phyloP scores from a whole-genome alignment of 2,888 invertebrate species.

The Drosophila kokeensis region DNA sequence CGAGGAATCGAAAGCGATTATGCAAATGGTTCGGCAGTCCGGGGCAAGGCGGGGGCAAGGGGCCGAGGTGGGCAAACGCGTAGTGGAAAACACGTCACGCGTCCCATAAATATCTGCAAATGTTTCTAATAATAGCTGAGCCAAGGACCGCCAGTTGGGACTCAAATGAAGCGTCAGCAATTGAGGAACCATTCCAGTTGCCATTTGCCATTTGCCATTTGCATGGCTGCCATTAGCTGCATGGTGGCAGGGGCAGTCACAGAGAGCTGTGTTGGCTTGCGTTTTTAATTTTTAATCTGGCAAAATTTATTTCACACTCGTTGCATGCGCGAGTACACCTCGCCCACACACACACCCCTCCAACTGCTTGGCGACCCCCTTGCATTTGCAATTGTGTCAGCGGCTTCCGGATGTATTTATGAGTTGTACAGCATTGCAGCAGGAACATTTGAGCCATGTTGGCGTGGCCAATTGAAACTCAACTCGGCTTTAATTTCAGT shows the following conservation, averaged over 20 bases:
- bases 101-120: constrained; percentile 77
- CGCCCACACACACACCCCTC: background rate
- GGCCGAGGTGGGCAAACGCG: constrained; percentile 10
- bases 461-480: constrained; percentile 67
- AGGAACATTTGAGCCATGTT: constrained; percentile 58
- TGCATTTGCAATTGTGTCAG: constrained; percentile 52
- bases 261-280: constrained; percentile 8
- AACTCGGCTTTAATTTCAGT: constrained; percentile 64
- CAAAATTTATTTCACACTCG: constrained; percentile 78
- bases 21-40: constrained; percentile 68
- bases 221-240: constrained; percentile 55
- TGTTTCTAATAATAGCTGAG: constrained; percentile 74
- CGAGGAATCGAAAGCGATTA: constrained; percentile 82
- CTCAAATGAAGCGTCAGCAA: constrained; percentile 48
- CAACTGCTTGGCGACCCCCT: background rate
- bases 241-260: background rate
- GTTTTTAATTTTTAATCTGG: constrained; percentile 69
- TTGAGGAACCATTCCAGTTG: constrained; percentile 42
- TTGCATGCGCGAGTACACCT: constrained; percentile 42
- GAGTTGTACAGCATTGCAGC: constrained; percentile 18
- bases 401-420: constrained; percentile 70
- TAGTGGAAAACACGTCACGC: constrained; percentile 69
- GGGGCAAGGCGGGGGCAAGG: background rate
- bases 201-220: constrained; percentile 42
- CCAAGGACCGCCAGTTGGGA: constrained; percentile 32